Evolutionary conservation across 2,113 vertebrate species (phyloP).

Genomic region (Dicaeum eximium): DNA sequence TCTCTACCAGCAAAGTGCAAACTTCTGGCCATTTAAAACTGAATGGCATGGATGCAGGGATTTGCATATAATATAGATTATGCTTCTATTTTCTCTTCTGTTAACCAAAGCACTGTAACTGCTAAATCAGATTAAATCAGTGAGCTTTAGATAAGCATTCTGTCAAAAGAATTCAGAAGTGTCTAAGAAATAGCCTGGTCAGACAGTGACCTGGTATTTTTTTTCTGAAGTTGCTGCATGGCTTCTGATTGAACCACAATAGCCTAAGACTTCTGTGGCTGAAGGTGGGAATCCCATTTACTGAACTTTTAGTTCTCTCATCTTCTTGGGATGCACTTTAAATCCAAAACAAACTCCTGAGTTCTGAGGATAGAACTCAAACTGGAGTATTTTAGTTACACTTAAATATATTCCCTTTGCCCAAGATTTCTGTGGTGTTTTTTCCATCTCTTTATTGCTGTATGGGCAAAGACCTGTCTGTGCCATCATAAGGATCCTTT

Average conservation of each 20-base stretch:
- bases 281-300: background rate
- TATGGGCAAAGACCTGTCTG: background rate
- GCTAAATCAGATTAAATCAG: slow-evolving; percentile 27
- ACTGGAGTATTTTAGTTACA: background rate
- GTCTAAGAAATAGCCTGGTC: background rate
- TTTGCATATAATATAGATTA: slow-evolving; percentile 12
- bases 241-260: background rate
- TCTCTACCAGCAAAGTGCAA: background rate
- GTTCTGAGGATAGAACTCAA: background rate
- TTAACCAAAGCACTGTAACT: slow-evolving; percentile 4
- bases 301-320: background rate
- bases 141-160: background rate
- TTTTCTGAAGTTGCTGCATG: background rate
- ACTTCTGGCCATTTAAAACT: background rate
- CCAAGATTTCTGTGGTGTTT: background rate
- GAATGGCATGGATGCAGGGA: background rate
- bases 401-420: background rate
- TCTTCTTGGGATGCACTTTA: background rate
- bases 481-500: background rate
- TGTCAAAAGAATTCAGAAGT: background rate
- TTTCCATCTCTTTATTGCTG: background rate
- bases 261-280: background rate
- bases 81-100: slow-evolving; percentile 15
- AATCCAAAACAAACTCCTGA: background rate
- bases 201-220: background rate